A percentile compares a stretch with the other conserved stretches of the same genome.
Conservation (phyloP, 2,888 invertebrate species). For the Metacarcinus magister region DNA sequence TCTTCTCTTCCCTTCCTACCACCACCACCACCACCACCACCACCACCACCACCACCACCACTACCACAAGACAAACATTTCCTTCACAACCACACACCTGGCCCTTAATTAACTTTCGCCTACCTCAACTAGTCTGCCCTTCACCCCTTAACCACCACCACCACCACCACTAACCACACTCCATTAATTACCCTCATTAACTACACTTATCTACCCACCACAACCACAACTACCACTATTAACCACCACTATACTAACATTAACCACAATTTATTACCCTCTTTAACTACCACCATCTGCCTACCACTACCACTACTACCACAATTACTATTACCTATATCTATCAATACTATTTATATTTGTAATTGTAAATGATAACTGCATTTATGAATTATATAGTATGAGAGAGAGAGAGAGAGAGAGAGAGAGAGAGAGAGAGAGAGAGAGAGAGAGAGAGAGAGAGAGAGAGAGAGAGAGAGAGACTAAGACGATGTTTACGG, state of each 20-base stretch:
- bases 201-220: too few relatives aligned
- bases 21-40: neutral
- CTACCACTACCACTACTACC: too few relatives aligned
- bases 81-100: too few relatives aligned
- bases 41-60: neutral
- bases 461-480: neutral
- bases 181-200: too few relatives aligned
- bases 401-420: neutral
- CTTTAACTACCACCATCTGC: too few relatives aligned
- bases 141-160: neutral
- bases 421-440: conserved; percentile 26
- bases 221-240: too few relatives aligned
- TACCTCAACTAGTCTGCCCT: neutral
- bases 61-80: too few relatives aligned
- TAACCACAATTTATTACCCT: too few relatives aligned
- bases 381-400: neutral
- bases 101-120: neutral
- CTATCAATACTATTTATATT: too few relatives aligned
- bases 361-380: neutral
- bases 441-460: conserved; percentile 8
- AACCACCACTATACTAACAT: too few relatives aligned
- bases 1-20: neutral
- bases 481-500: neutral
- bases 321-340: too few relatives aligned
- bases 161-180: neutral